Evolutionary conservation across 2,888 invertebrate species (phyloP), one percentile per base, ranked within the genome.

Genomic region (Nysson spinosus): DNA sequence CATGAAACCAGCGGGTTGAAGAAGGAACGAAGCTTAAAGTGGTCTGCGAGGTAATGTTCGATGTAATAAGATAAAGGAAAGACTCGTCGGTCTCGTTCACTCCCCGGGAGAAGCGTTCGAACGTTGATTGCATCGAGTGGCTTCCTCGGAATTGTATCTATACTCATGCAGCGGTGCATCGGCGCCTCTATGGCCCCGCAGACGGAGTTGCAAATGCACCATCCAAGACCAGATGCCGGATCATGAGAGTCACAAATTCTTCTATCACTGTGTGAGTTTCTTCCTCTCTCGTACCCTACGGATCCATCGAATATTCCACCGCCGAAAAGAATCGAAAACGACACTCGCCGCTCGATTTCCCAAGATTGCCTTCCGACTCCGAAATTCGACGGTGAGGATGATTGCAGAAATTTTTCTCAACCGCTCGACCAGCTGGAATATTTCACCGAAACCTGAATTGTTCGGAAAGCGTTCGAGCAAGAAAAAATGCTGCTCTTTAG

Each of bases 61-160:
- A 12, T n/a, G 52, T 63, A 52, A 63, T 52, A 63, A 57, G 63
- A 57, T 63, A 57, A 63, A 54, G 54, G 57, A 39, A 49, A 20
- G 43, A 19, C 7, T 2, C 35, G 46, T 34, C 40, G 44, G 49
- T 47, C 52, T 19, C 44, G 19, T 44, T 49, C 26, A 43, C 6
- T 30, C 44, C 42, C 55, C 50, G 34, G 40, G 61, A 55, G 61
- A 43, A 35, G 42, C 55, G 61, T 51, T 43, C 55, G 61, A 43
- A 43, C 74, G 77, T 72, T 77, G 81, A 82, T 81, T 81, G 79
- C 79, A 71, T 70, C 78, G 77, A 81, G 80, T 80, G 77, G 81
- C 79, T 82, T 82, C 80, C 77, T 62, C 65, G 79, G 77, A 80
- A 82, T 79, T 77, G 78, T 77, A 73, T 72, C 73, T 72, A n/a